Conservation (phyloP, 2,797 vertebrate genomes). For the Oreortyx pictus region DNA sequence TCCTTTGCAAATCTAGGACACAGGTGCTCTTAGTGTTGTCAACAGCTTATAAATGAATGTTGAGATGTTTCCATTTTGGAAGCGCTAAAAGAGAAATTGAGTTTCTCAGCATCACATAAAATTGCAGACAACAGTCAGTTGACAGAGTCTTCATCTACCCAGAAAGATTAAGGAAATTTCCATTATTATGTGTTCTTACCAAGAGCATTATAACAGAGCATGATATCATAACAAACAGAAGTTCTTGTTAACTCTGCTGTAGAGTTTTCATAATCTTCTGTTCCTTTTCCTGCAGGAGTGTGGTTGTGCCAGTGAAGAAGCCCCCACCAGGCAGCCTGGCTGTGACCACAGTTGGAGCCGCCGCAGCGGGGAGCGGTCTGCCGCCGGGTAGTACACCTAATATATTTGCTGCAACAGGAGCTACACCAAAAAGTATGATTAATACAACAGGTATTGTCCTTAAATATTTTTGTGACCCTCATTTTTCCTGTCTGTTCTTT, state of each 20-base stretch:
- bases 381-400: constrained; percentile 89
- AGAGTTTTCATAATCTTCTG: neutral
- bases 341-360: constrained; percentile 88
- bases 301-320: constrained; percentile 96
- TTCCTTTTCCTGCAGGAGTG: constrained; percentile 84
- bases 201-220: accelerated
- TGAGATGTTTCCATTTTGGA: neutral
- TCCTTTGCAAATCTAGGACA: neutral
- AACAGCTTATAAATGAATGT: neutral
- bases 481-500: constrained; percentile 62
- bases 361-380: constrained; percentile 82
- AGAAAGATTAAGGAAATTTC: neutral
- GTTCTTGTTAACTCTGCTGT: neutral
- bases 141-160: neutral
- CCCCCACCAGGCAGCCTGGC: constrained; percentile 88
- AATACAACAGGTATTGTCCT: constrained; percentile 97
- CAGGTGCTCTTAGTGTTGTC: neutral
- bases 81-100: neutral
- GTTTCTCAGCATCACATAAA: neutral
- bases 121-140: neutral
- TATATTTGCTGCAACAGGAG: constrained; percentile 91
- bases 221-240: neutral
- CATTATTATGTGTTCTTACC: neutral
- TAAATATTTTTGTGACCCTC: constrained; percentile 80
- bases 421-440: constrained; percentile 98